Conservation (phyloP, 2,888 invertebrate species). For the Phaonia tiefii region DNA sequence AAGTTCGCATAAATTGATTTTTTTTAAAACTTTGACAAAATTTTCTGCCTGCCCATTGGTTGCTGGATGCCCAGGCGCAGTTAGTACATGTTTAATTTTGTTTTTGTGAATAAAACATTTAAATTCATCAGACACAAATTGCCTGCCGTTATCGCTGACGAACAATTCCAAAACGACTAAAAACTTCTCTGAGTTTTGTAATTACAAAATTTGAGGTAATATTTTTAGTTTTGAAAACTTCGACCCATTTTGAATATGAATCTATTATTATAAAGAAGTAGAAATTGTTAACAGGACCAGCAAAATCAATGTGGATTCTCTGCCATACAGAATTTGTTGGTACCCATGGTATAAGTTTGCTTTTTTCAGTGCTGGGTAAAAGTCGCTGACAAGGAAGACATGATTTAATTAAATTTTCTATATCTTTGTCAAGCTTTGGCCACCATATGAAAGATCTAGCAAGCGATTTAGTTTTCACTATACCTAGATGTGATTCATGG, state of each 20-base stretch:
- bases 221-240: no score
- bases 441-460: slow-evolving; percentile 58
- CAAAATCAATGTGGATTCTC: slow-evolving; percentile 59
- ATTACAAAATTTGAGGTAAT: no score
- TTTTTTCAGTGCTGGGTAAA: slow-evolving; percentile 58
- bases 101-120: neutral
- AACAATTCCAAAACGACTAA: slow-evolving; percentile 34
- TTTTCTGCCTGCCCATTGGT: no score
- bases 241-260: no score
- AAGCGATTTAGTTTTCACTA: slow-evolving; percentile 48
- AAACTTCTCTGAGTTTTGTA: slow-evolving; percentile 42
- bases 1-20: slow-evolving; percentile 54
- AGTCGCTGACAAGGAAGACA: slow-evolving; percentile 57
- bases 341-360: slow-evolving; percentile 55
- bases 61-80: no score
- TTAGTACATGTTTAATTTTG: slow-evolving; percentile 30
- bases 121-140: slow-evolving; percentile 46
- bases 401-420: slow-evolving; percentile 50
- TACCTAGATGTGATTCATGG: neutral
- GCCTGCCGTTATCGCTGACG: slow-evolving; percentile 47
- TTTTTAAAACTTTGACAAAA: slow-evolving; percentile 62
- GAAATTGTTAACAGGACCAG: slow-evolving; percentile 53
- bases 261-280: slow-evolving; percentile 54
- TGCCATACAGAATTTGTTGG: no score
- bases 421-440: no score